Evolutionary conservation across 1,140 invertebrate genomes (phyloP), one percentile per base, ranked within the genome.

Genomic region (Penaeus indicus): DNA sequence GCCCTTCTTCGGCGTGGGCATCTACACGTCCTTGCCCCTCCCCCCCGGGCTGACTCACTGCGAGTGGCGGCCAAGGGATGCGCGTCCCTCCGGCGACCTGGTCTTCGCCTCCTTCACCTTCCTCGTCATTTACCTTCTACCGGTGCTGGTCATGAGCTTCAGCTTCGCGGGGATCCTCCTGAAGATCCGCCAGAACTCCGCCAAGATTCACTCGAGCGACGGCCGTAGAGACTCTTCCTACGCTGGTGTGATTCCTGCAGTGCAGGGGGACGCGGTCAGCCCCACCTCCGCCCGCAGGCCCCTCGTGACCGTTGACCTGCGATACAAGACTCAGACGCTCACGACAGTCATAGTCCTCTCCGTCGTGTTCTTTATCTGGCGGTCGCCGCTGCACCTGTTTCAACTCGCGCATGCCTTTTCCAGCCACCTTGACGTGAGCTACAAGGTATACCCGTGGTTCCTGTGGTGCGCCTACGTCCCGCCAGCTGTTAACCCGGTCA

Each of bases 11-110:
- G 85, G 77, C 10, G n/a, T 86, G 27, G 85, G 85, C 21, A 25
- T 22, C 25, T 64, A 63, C 27, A 54, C 21, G 11, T 1, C 25
- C 32, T 72, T 64, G 3, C 85, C 85, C 16, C 61, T 86, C 21
- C 85, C 85, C 32, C 32, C 60, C 1, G 85, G 75, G 22, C 75
- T 86, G 54, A 86, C 85, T 2, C 85, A 80, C 77, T 86, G 85
- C 78, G 13, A 63, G 18, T 86, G 85, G 85, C 16, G n/a, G 72
- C 75, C 85, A 0, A 22, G n/a, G 8, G 80, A n/a, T 0, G 21
- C 61, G 19, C 25, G 19, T 13, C 42, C 85, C 38, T 5, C 61
- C 8, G 75, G 62, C 25, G 16, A 86, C 21, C 54, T 38, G n/a
- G 19, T 80, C 13, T 86, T 79, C 62, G 62, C 32, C 54, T 63